Conservation (phyloP, 2,113 vertebrate genomes). For the Cyanoderma ruficeps region DNA sequence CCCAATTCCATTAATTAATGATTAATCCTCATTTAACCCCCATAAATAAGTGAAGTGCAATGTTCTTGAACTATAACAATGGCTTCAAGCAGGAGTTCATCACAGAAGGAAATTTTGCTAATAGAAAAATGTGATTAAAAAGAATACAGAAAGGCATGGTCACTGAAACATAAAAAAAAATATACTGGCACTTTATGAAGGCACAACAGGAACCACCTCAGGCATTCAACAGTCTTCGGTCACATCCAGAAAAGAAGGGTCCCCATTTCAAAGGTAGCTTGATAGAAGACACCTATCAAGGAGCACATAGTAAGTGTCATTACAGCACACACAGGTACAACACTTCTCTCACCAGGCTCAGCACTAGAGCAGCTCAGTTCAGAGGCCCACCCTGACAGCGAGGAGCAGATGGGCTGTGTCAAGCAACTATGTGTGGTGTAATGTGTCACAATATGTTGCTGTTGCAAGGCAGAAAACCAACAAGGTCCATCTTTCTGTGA, state of each 20-base stretch:
- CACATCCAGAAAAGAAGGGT: background rate
- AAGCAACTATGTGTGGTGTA: rapidly evolving
- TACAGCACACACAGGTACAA: rapidly evolving
- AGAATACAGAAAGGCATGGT: background rate
- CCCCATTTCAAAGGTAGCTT: background rate
- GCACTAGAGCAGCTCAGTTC: background rate
- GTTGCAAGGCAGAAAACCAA: background rate
- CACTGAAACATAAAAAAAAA: background rate
- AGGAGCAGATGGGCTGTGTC: background rate
- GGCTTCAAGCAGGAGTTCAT: background rate
- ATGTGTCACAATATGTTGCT: background rate
- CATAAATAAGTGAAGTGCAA: background rate
- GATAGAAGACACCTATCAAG: background rate
- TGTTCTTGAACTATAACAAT: background rate
- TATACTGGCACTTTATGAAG: background rate
- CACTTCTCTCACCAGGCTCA: too few species aligned
- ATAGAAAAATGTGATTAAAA: background rate
- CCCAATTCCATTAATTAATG: background rate
- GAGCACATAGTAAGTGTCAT: background rate
- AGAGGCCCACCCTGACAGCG: rapidly evolving
- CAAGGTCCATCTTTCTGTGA: background rate
- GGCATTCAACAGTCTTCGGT: background rate
- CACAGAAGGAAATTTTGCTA: background rate
- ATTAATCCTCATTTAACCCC: background rate
- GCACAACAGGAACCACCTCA: background rate